Conservation (phyloP, 2,113 vertebrate species). For the Chaenocephalus aceratus region DNA sequence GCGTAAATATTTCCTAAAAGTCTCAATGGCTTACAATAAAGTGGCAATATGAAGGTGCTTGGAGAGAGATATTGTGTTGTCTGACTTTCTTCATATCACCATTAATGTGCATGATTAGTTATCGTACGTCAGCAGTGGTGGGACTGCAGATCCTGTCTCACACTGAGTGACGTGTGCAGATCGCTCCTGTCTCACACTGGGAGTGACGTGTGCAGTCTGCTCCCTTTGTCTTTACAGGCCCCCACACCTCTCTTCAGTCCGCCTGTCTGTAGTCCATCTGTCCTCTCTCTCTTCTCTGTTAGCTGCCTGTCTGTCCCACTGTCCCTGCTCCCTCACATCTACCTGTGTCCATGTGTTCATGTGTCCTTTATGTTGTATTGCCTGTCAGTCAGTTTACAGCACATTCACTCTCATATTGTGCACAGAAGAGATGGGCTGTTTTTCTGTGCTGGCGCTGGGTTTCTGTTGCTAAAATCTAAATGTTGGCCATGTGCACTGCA, state of each 20-base stretch:
- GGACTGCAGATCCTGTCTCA: constrained; percentile 56
- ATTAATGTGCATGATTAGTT: neutral
- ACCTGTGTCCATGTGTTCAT: constrained; percentile 11
- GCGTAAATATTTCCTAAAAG: no score
- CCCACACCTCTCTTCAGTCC: constrained; percentile 32
- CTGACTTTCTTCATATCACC: no score
- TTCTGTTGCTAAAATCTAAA: constrained; percentile 3
- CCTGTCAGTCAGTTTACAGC: constrained; percentile 5
- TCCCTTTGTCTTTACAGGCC: constrained; percentile 31
- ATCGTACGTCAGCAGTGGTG: constrained; percentile 18
- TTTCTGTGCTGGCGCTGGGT: neutral
- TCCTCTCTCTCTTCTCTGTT: neutral
- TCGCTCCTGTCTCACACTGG: constrained; percentile 66
- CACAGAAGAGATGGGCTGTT: neutral
- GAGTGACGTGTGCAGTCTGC: constrained; percentile 61
- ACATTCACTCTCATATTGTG: neutral
- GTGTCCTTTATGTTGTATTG: neutral
- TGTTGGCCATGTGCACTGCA: constrained; percentile 6
- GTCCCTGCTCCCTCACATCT: neutral
- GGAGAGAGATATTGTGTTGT: neutral
- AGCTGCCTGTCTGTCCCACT: neutral
- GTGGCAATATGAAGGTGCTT: no score
- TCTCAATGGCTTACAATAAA: no score
- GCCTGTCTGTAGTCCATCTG: no score
- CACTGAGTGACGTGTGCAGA: constrained; percentile 64